Conservation (phyloP, 2,888 invertebrate genomes). For the Unio pictorum region DNA sequence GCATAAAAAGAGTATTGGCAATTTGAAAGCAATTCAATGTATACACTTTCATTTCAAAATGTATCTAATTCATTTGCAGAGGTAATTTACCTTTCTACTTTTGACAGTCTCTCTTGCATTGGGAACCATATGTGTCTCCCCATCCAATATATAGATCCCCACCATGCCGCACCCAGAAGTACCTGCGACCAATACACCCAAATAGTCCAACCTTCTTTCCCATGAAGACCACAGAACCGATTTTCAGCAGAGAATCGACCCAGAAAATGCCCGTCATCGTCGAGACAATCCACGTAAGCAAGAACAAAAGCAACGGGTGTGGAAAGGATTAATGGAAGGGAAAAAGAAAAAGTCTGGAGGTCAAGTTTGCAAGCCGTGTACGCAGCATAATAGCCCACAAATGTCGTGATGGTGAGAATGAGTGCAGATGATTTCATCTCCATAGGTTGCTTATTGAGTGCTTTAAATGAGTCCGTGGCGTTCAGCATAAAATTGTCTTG, state of each 20-base stretch:
- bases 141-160: conserved; percentile 62
- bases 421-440: conserved; percentile 27
- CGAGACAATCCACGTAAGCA: conserved; percentile 25
- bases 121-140: conserved; percentile 65
- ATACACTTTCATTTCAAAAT: neutral
- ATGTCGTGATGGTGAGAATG: conserved; percentile 30
- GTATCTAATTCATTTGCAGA: too few relatives aligned
- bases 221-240: conserved; percentile 5
- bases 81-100: conserved; percentile 51
- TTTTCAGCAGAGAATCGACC: conserved; percentile 21
- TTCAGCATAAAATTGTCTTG: conserved; percentile 4
- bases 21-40: too few relatives aligned
- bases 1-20: too few relatives aligned
- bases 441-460: conserved; percentile 8
- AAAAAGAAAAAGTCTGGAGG: conserved; percentile 72
- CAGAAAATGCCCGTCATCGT: neutral
- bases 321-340: conserved; percentile 69
- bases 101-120: conserved; percentile 60
- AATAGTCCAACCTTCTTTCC: neutral
- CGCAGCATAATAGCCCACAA: conserved; percentile 69
- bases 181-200: conserved; percentile 15
- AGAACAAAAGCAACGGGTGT: conserved; percentile 61
- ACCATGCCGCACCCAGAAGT: conserved; percentile 39
- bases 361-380: conserved; percentile 74
- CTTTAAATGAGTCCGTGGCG: conserved; percentile 10